Conservation (phyloP, 1,140 invertebrate species). For the Macrocentrus cingulum region DNA sequence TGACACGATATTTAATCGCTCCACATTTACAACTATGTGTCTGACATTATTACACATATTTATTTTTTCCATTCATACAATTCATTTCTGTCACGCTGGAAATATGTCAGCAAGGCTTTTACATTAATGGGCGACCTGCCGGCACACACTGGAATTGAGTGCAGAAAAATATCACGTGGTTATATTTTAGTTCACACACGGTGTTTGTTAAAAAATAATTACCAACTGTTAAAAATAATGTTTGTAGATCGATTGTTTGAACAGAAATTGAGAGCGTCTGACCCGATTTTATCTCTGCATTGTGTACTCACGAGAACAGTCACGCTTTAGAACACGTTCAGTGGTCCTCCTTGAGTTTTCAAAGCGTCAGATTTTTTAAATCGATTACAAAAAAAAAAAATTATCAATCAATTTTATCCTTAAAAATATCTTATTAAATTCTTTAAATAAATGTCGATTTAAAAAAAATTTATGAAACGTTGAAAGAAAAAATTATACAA, state of each 20-base stretch:
- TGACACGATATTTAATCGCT: constrained; percentile 43
- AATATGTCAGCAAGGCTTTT: too few relatives aligned
- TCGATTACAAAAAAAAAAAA: too few relatives aligned
- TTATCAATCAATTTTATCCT: too few relatives aligned
- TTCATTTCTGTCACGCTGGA: neutral
- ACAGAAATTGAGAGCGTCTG: constrained; percentile 21
- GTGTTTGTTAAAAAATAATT: constrained; percentile 9
- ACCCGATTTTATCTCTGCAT: constrained; percentile 30
- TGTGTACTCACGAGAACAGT: too few relatives aligned
- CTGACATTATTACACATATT: neutral
- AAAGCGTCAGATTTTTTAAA: too few relatives aligned
- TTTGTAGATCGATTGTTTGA: constrained; percentile 1
- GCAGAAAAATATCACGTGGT: neutral
- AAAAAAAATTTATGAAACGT: too few relatives aligned
- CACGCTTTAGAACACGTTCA: too few relatives aligned
- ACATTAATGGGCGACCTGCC: too few relatives aligned
- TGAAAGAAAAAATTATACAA: too few relatives aligned
- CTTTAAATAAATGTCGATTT: too few relatives aligned
- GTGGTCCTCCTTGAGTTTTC: too few relatives aligned
- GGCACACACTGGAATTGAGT: neutral
- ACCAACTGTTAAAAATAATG: constrained; percentile 15
- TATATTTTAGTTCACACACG: neutral
- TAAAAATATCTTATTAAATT: too few relatives aligned
- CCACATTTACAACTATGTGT: constrained; percentile 38
- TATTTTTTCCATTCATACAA: neutral